Base-by-base conservation (phyloP, 2,888 invertebrate genomes). In the Apodemia duryi region DNA sequence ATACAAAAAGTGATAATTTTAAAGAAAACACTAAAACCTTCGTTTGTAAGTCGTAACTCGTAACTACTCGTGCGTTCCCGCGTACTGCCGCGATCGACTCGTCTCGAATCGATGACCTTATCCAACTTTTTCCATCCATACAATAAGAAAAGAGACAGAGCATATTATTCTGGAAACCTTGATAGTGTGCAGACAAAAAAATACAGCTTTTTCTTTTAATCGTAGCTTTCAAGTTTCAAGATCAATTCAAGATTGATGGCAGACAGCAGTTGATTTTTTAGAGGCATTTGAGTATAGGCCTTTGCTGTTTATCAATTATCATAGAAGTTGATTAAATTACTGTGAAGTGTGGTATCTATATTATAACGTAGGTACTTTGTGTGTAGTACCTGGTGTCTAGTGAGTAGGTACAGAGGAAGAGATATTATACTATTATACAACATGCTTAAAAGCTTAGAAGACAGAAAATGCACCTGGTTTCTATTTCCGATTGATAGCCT, bases 21-120 rank as follows among this genome's bases (percentile, higher is more conserved):
- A 74, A 74, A 68, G 54, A 67, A 65, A 67, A 70, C 71, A 69
- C 74, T 72, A 63, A 74, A 72, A 73, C 67, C 74, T 61, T 72
- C 70, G 70, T 72, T 49, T 49, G 43, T 43, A 43, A 43, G 41
- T 41, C 41, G 41, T 35, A 38, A 38, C 11, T 78, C 73, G 75
- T 68, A 73, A 65, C 76, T 81, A 75, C 72, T 84, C 86, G 86
- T 86, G 85, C 85, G 82, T 77, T 76, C 75, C 80, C 75, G 74
- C 66, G 74, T 77, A 77, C 77, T 72, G 78, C 75, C 75, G 75
- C 76, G 73, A 51, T 49, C 71, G 72, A 72, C 75, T 75, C 78
- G 75, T 75, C 69, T 71, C 65, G 68, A 73, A 72, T 71, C 70
- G 73, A 73, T 72, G 72, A 74, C 71, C 68, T 74, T 60, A 63